Evolutionary conservation across 2,113 vertebrate genomes (phyloP), one percentile per base, ranked within the genome.

Genomic region (Lepisosteus oculatus): DNA sequence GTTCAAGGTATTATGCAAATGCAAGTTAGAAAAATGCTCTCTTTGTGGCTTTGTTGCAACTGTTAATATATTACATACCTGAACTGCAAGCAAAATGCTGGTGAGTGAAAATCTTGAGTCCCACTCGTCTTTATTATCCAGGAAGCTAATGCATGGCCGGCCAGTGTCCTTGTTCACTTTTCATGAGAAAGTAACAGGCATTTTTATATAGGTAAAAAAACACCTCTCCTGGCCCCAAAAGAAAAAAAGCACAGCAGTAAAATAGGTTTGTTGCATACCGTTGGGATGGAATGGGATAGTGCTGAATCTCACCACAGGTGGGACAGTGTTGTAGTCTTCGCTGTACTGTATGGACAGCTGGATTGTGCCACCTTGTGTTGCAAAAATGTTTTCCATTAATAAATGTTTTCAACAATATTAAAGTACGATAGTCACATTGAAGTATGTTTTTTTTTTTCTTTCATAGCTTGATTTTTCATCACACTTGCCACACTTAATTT

Each of bases 241-340:
- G 29, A 29, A 29, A 29, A 29, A 29, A 29, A 29, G 29, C 29
- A 29, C 29, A 29, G 2, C 29, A 29, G 29, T 29, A 29, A 29
- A 29, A 29, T 29, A 29, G 42, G 2, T 6, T 12, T 59, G 8
- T 2, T 5, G 17, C 83, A 86, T 85, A 89, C 88, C 88, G 69
- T 91, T 91, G 64, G 85, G 87, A 76, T 90, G 88, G 78, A 88
- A 91, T 57, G 88, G 89, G 78, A 88, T 81, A 43, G 76, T 78
- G 61, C 8, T 69, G 74, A 90, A 91, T 74, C 11, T 80, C 61
- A 91, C 66, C 17, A 12, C 42, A 61, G 86, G 89, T 72, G 87
- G 85, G 1, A 63, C 61, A 51, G 15, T 7, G 57, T 85, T 85
- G 70, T 91, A 89, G 0, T 78, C 71, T 3, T 62, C 43, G 14